Evolutionary conservation across 2,888 invertebrate genomes (phyloP), one percentile per base, ranked within the genome.

Genomic region (Entomobrya proxima): DNA sequence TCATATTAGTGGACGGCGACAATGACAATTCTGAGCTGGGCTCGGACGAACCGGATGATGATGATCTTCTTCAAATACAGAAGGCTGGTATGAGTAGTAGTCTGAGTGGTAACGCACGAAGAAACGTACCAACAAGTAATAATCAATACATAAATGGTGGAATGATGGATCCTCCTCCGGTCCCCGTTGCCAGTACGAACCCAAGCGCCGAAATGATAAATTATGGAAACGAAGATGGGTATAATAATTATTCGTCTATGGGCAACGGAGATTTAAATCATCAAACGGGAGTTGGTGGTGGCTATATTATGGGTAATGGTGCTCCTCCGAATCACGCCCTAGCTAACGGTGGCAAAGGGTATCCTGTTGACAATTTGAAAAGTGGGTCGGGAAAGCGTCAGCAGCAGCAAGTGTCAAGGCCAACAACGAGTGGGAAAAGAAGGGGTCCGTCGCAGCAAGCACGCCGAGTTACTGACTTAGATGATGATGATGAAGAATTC

Each of bases 1-100:
- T 90, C 11, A 86, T 90, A 40, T 80, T 90, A 9, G 88, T 89
- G 0, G 90, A 90, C 78, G 90, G 89, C 4, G 90, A 90, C 18
- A 87, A 87, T 67, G 88, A 88, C 37, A 87, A 89, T 55, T 89
- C 88, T 0, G 89, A 88, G 40, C 77, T 88, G n/a, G 89, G 88
- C 15, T 85, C 88, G 1, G 89, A 89, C 80, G 89, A 89, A 32
- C 87, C 82, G 9, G 89, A 89, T 69, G 90, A 90, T 72, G 90
- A 89, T 35, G 89, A 88, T 32, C 77, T 85, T 5, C 18, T 77
- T 6, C 81, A 81, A 64, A 58, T 81, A 37, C 81, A 81, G 61
- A 81, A 81, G 47, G 47, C 74, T 44, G 74, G 81, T 5, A 74
- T 81, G 47, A 80, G 64, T 50, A 75, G 81, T 40, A 52, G 74